Evolutionary conservation across 2,113 vertebrate species (phyloP).

Genomic region (Forbesichthys papilliferus): DNA sequence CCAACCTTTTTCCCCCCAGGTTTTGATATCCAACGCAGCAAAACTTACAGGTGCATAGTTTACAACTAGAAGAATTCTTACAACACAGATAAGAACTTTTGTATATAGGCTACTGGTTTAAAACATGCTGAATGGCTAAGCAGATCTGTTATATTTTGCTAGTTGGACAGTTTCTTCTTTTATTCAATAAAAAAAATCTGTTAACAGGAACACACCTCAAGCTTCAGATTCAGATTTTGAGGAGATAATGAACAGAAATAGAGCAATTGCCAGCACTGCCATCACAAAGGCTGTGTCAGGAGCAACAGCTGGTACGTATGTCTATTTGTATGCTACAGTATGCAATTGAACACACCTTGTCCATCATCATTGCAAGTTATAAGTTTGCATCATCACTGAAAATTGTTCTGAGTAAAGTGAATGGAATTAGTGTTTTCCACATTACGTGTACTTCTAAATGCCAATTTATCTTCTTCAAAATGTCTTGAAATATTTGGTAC

Average conservation of each 20-base stretch:
- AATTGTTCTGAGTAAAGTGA: too few species aligned
- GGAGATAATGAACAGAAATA: conserved; percentile 93
- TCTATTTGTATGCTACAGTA: not conserved
- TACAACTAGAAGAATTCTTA: too few species aligned
- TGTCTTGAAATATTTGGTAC: too few species aligned
- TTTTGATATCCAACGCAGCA: conserved; percentile 71
- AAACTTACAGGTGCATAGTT: conserved; percentile 61
- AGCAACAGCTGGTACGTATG: conserved; percentile 85
- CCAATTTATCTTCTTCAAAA: too few species aligned
- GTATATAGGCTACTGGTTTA: too few species aligned
- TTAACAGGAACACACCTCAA: conserved; percentile 70
- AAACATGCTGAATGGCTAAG: not conserved
- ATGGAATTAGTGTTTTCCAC: too few species aligned
- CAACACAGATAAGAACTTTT: too few species aligned
- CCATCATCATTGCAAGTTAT: not conserved
- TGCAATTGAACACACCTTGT: not conserved
- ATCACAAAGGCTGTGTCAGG: conserved; percentile 93
- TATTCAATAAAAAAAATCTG: too few species aligned
- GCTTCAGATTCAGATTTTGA: conserved; percentile 85
- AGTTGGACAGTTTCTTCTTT: conserved; percentile 60
- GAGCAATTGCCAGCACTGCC: conserved; percentile 92
- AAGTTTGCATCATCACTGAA: not conserved
- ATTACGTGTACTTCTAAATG: too few species aligned
- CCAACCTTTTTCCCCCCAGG: conserved; percentile 84
- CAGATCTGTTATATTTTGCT: conserved; percentile 1